Percentiles rank a stretch among this genome's conserved stretches.
Conservation (phyloP, 2,888 invertebrate species). For the Mellilla xanthometata region DNA sequence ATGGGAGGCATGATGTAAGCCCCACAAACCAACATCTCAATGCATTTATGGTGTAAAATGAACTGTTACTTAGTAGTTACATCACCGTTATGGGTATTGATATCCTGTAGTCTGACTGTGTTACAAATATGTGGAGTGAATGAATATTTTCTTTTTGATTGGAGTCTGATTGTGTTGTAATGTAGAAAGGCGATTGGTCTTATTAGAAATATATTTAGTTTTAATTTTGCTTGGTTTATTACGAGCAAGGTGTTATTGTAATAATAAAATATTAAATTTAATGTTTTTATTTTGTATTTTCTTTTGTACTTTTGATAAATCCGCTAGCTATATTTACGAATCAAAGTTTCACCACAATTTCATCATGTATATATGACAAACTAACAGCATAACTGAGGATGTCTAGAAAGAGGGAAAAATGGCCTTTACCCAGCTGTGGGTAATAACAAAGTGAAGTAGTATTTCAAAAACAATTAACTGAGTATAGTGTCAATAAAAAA, state of each 20-base stretch:
- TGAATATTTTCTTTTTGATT: slow-evolving; percentile 57
- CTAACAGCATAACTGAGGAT: too few relatives aligned
- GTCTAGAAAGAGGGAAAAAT: too few relatives aligned
- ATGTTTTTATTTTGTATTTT: slow-evolving; percentile 45
- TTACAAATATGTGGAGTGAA: slow-evolving; percentile 59
- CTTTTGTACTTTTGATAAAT: too few relatives aligned
- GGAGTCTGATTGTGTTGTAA: slow-evolving; percentile 73
- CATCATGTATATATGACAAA: too few relatives aligned
- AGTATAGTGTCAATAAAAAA: too few relatives aligned
- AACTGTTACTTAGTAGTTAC: slow-evolving; percentile 58
- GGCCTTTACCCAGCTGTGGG: too few relatives aligned
- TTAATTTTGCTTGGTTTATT: slow-evolving; percentile 58
- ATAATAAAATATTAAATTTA: slow-evolving; percentile 58
- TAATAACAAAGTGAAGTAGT: too few relatives aligned
- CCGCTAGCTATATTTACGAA: too few relatives aligned
- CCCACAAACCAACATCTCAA: slow-evolving; percentile 37
- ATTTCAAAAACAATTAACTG: too few relatives aligned
- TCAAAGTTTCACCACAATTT: too few relatives aligned
- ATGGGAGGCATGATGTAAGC: slow-evolving; percentile 87
- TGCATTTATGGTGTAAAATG: slow-evolving; percentile 74
- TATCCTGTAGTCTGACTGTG: slow-evolving; percentile 58
- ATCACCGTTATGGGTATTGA: slow-evolving; percentile 62
- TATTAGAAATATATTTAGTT: slow-evolving; percentile 77
- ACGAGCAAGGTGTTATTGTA: slow-evolving; percentile 72
- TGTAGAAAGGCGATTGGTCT: slow-evolving; percentile 60